These are phyloP conservation scores for Lepus americanus DNA, from an alignment of 2,113 vertebrate species.

Conservation along the genomic window DNA sequence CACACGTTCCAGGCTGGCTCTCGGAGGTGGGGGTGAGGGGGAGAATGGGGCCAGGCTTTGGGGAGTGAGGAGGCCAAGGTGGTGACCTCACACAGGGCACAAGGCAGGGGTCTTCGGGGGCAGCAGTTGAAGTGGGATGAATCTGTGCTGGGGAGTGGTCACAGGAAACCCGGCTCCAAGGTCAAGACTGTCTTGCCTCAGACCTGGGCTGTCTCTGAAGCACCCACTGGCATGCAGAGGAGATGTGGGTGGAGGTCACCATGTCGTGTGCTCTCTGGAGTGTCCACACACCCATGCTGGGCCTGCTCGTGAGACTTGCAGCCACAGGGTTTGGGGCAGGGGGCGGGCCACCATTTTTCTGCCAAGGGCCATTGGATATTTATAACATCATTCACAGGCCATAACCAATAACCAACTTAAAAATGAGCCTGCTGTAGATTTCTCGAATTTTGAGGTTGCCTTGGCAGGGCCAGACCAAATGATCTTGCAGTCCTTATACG, in stretches of 20 bases:
- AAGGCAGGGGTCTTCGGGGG: not conserved
- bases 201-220: not conserved
- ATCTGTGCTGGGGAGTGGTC: not conserved
- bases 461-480: no score
- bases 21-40: not conserved
- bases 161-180: not conserved
- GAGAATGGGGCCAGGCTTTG: constrained; percentile 28
- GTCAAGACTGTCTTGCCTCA: not conserved
- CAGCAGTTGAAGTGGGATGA: not conserved
- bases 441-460: no score
- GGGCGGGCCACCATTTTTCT: no score
- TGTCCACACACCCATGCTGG: not conserved
- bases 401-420: no score
- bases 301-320: not conserved
- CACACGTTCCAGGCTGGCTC: not conserved
- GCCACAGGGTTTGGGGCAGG: not conserved
- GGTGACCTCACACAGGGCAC: not conserved
- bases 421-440: no score
- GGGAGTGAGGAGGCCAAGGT: not conserved
- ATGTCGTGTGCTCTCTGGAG: not conserved
- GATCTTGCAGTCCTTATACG: no score
- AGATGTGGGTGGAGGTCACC: not conserved
- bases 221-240: not conserved
- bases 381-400: no score
- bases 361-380: no score